Evolutionary conservation across 2,113 vertebrate genomes (phyloP).

Genomic region (Crypturellus undulatus): DNA sequence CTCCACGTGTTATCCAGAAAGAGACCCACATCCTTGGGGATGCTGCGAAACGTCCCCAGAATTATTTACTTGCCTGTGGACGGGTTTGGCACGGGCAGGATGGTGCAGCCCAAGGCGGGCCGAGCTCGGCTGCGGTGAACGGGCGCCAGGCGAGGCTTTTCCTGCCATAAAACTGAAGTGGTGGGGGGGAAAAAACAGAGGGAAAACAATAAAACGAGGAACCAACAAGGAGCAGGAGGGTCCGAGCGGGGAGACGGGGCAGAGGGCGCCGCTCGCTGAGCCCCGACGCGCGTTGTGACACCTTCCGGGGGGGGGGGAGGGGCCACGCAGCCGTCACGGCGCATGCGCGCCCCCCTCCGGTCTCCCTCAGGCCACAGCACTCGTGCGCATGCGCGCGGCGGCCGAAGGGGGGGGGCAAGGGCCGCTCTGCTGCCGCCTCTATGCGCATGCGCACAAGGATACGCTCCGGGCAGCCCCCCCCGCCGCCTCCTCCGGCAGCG

Average conservation of each 20-base stretch:
- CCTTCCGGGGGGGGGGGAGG: too few relatives aligned
- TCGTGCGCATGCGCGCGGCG: neutral
- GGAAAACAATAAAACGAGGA: too few relatives aligned
- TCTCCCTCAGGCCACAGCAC: too few relatives aligned
- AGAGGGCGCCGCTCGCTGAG: rapidly evolving
- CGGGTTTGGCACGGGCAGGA: neutral
- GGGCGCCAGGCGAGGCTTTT: neutral
- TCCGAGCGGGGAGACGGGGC: neutral
- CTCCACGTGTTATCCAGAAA: neutral
- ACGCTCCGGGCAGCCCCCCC: rapidly evolving
- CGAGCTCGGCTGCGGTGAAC: too few relatives aligned
- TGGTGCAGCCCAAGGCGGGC: neutral
- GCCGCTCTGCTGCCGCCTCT: too few relatives aligned
- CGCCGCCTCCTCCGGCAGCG: neutral
- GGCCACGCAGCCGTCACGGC: too few relatives aligned
- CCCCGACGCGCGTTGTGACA: too few relatives aligned
- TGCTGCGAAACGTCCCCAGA: neutral
- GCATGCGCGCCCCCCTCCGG: rapidly evolving
- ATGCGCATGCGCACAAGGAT: rapidly evolving
- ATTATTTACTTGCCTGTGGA: neutral
- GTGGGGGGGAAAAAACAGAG: too few relatives aligned
- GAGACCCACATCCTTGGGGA: neutral
- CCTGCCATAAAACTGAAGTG: too few relatives aligned
- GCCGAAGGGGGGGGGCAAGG: too few relatives aligned
- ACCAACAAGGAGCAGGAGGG: neutral